Percentiles rank a stretch among this genome's conserved stretches.
Evolutionary conservation across 2,797 vertebrate species (phyloP).

Genomic region (Propithecus perrieri): DNA sequence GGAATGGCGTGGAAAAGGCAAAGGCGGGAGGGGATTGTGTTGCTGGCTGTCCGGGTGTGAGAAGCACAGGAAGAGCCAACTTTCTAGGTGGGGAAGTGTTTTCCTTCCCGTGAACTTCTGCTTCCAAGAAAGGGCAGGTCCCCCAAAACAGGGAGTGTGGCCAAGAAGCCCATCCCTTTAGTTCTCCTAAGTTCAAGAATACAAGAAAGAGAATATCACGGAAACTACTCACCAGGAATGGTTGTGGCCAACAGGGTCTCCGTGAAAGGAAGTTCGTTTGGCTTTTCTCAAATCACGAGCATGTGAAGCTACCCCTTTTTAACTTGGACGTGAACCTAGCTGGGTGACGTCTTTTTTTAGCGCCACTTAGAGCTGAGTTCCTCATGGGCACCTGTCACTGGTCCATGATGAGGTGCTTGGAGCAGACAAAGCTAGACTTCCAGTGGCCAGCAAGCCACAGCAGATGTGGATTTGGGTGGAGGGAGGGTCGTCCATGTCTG

Average conservation of each 20-base stretch:
- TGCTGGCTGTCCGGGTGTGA: background rate
- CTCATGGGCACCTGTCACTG: background rate
- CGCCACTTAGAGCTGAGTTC: background rate
- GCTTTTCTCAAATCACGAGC: background rate
- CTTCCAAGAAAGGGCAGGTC: conserved; percentile 20
- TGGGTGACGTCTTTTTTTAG: background rate
- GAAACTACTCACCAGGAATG: conserved; percentile 1
- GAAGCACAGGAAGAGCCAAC: background rate
- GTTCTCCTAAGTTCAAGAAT: background rate
- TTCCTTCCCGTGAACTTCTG: conserved; percentile 33
- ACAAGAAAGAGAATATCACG: background rate
- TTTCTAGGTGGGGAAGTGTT: background rate
- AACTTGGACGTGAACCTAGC: background rate
- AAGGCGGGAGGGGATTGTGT: background rate
- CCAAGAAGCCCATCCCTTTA: background rate
- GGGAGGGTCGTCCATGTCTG: background rate
- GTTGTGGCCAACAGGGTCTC: background rate
- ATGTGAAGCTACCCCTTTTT: background rate
- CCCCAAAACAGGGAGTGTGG: background rate
- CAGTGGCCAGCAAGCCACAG: background rate
- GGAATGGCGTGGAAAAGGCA: background rate
- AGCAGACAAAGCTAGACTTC: background rate
- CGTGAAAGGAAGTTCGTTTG: background rate
- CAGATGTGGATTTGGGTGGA: background rate
- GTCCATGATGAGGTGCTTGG: background rate